These are phyloP conservation scores for Indicator maculatus DNA, from an alignment of 2,113 vertebrate species.

Conservation along the genomic window DNA sequence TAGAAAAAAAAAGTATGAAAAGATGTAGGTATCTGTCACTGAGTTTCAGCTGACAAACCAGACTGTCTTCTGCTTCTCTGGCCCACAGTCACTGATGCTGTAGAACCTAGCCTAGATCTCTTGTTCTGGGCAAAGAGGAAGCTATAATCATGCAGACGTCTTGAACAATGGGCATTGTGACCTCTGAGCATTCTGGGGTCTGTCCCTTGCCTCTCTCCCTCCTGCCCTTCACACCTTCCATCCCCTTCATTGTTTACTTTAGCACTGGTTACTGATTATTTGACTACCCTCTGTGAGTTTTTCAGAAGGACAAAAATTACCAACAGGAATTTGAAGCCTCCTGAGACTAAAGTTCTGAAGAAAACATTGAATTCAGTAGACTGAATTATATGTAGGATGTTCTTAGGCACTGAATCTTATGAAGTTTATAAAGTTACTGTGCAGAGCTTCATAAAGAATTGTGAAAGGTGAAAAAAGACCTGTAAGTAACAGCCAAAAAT, in stretches of 20 bases:
- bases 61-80: background rate
- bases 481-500: background rate
- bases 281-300: background rate
- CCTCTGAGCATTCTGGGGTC: background rate
- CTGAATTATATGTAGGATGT: background rate
- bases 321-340: background rate
- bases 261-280: background rate
- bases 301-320: background rate
- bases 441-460: background rate
- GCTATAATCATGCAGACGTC: rapidly evolving
- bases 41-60: background rate
- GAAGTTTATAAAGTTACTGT: background rate
- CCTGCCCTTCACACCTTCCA: no score
- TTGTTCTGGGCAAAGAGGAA: background rate
- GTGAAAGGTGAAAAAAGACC: background rate
- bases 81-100: background rate
- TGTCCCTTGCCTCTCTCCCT: no score
- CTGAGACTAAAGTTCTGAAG: background rate
- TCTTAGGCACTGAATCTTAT: background rate
- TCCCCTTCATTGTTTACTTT: background rate
- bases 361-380: background rate
- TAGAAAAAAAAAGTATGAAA: background rate
- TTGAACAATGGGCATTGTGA: background rate
- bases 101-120: background rate
- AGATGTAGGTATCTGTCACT: background rate